Conservation (phyloP, 2,113 vertebrate species). For the Atractosteus spatula region DNA sequence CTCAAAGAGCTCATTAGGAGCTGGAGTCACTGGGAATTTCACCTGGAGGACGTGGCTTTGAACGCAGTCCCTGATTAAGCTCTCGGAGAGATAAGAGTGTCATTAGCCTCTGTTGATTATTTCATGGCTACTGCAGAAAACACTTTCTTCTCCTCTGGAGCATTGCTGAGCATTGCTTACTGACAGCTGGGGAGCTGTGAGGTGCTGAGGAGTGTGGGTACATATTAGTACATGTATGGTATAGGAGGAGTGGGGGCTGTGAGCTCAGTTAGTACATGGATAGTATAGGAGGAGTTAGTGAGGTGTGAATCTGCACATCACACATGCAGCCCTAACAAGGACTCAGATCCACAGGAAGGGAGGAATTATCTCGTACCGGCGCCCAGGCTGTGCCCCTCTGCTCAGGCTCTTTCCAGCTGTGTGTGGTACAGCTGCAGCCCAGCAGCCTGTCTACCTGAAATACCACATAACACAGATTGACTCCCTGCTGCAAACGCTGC, state of each 20-base stretch:
- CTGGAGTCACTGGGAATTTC: slow-evolving; percentile 44
- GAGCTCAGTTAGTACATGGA: neutral
- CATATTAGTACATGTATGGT: neutral
- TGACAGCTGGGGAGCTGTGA: too few species aligned
- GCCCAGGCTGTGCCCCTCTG: too few species aligned
- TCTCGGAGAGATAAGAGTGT: slow-evolving; percentile 54
- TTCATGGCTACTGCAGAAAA: slow-evolving; percentile 46
- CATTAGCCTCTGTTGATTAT: slow-evolving; percentile 52
- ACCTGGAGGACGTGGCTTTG: slow-evolving; percentile 52
- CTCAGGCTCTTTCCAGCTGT: too few species aligned
- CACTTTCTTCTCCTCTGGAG: slow-evolving; percentile 16
- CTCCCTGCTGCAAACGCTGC: slow-evolving; percentile 22
- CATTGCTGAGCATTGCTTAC: too few species aligned
- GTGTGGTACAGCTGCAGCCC: neutral
- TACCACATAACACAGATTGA: slow-evolving; percentile 79
- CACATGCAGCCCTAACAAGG: too few species aligned
- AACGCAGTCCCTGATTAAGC: slow-evolving; percentile 46
- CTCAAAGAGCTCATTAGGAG: slow-evolving; percentile 41
- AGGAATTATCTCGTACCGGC: too few species aligned
- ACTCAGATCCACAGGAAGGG: too few species aligned
- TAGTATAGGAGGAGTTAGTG: neutral
- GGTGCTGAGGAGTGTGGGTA: neutral
- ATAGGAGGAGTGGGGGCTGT: neutral
- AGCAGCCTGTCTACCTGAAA: slow-evolving; percentile 52
- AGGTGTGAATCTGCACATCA: neutral